Evolutionary conservation across 2,113 vertebrate genomes (phyloP).

Genomic region (Polypterus senegalus): DNA sequence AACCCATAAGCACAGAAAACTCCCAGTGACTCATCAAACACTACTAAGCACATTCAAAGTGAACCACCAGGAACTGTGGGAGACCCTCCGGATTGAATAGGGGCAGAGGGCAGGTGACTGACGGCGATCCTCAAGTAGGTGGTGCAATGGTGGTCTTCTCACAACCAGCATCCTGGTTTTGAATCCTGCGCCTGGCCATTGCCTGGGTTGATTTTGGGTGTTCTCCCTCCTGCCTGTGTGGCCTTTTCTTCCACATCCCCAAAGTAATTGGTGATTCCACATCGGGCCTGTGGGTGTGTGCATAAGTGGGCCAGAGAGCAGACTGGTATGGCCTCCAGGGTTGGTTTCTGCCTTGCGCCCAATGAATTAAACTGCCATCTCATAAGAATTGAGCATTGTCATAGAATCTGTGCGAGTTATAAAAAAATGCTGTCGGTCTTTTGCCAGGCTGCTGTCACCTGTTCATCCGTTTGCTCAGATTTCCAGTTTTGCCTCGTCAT

Average conservation of each 20-base stretch:
- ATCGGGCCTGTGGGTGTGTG: not conserved
- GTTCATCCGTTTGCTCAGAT: not conserved
- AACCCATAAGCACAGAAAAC: too few species aligned
- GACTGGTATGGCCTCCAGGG: too few species aligned
- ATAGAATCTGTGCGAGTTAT: not conserved
- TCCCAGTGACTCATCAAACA: too few species aligned
- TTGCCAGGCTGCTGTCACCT: not conserved
- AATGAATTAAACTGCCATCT: too few species aligned
- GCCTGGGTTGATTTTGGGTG: too few species aligned
- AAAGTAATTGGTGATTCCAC: conserved; percentile 16
- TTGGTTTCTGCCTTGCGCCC: too few species aligned
- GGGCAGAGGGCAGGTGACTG: not conserved
- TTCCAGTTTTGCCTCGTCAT: conserved; percentile 34
- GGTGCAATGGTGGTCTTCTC: not conserved
- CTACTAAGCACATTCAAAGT: too few species aligned
- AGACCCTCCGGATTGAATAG: conserved; percentile 5
- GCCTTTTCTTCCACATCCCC: not conserved
- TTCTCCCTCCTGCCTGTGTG: too few species aligned
- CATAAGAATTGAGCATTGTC: too few species aligned
- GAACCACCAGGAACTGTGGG: too few species aligned
- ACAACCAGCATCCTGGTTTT: not conserved
- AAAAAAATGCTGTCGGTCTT: not conserved
- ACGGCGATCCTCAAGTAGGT: not conserved
- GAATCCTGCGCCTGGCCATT: not conserved
- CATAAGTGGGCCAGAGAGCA: too few species aligned